Evolutionary conservation across 2,797 vertebrate species (phyloP).

Genomic region (Fistularia tabacaria): DNA sequence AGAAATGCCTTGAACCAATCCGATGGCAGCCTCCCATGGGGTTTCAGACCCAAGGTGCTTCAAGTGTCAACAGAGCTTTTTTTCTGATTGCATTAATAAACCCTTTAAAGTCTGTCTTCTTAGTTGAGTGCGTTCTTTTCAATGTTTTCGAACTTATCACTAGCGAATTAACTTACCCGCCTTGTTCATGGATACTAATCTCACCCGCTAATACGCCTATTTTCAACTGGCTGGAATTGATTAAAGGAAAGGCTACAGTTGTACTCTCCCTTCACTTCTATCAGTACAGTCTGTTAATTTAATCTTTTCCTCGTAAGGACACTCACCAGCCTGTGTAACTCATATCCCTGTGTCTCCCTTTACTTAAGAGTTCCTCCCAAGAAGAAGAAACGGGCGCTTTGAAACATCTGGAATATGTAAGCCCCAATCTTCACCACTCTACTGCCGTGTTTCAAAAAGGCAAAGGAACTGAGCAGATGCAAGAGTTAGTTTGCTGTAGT

Average conservation of each 20-base stretch:
- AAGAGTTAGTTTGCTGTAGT: not conserved
- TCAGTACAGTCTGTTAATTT: constrained; percentile 7
- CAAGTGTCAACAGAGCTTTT: not conserved
- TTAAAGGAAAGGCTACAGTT: constrained; percentile 4
- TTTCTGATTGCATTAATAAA: constrained; percentile 31
- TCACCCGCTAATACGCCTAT: not conserved
- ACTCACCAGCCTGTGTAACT: constrained; percentile 46
- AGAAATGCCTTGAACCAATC: constrained; percentile 35
- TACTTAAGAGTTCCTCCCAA: constrained; percentile 60
- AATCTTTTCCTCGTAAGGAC: constrained; percentile 14
- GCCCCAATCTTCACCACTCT: constrained; percentile 42
- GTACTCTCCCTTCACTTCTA: constrained; percentile 3
- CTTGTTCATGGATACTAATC: constrained; percentile 39
- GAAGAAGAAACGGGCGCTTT: constrained; percentile 68
- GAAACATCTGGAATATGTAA: constrained; percentile 78
- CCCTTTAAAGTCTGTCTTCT: not conserved
- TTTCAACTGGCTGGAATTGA: constrained; percentile 4
- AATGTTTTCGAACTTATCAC: constrained; percentile 14
- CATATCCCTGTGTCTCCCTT: constrained; percentile 69
- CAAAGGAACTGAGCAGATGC: constrained; percentile 6
- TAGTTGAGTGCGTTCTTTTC: not conserved
- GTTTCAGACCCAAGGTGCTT: not conserved
- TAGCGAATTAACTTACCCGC: constrained; percentile 1
- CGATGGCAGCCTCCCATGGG: constrained; percentile 8
- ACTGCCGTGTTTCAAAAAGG: constrained; percentile 12